Conservation (phyloP, 2,113 vertebrate species). For the Eclectus roratus region DNA sequence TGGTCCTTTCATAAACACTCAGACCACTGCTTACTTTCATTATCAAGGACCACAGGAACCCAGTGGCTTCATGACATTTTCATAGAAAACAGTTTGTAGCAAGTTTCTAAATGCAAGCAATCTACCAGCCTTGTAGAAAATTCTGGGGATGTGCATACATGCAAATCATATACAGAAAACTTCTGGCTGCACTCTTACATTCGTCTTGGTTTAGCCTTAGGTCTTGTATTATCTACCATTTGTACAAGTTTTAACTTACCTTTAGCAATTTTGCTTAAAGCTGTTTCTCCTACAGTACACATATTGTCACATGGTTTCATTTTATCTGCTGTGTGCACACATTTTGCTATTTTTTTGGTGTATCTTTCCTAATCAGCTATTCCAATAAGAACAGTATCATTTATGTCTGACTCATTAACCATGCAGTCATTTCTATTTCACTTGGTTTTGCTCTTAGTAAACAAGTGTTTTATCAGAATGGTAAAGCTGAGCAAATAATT, state of each 20-base stretch:
- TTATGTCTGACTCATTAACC: conserved; percentile 38
- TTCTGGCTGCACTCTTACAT: background rate
- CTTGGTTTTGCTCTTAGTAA: conserved; percentile 13
- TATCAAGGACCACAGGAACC: conserved; percentile 16
- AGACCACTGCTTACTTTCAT: background rate
- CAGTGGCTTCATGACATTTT: conserved; percentile 29
- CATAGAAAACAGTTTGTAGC: background rate
- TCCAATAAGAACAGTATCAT: conserved; percentile 15
- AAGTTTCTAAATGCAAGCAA: background rate
- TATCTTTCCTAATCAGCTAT: conserved; percentile 26
- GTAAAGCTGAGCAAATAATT: conserved; percentile 42
- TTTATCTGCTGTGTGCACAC: conserved; percentile 49
- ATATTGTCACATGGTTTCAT: background rate
- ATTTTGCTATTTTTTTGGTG: conserved; percentile 34
- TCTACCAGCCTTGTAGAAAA: conserved; percentile 11
- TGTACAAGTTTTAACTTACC: conserved; percentile 27
- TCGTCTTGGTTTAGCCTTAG: conserved; percentile 32
- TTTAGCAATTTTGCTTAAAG: conserved; percentile 6
- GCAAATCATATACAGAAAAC: conserved; percentile 24
- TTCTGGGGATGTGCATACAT: background rate
- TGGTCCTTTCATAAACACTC: background rate
- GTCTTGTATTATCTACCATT: conserved; percentile 22
- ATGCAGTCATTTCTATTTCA: conserved; percentile 38
- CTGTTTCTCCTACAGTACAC: background rate
- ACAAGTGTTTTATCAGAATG: conserved; percentile 13